phyloP scores from a whole-genome alignment of 2,888 invertebrate genomes.

The Ophion costatus region DNA sequence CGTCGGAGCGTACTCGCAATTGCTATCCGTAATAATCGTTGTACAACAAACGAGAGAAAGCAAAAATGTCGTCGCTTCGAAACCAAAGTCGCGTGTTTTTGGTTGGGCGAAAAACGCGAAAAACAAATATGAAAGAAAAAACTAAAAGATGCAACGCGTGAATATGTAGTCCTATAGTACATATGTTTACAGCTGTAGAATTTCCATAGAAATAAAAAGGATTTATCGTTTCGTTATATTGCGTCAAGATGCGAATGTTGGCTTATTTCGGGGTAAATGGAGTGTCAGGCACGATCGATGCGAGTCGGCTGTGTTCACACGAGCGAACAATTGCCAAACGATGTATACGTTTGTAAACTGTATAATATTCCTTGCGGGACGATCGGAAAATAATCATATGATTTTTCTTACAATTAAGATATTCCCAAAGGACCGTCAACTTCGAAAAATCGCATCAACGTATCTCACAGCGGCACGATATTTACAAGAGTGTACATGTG shows the following conservation, averaged over 20 bases:
- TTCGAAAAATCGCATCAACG: not conserved
- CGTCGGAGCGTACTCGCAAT: slow-evolving; percentile 34
- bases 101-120: slow-evolving; percentile 15
- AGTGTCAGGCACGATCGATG: slow-evolving; percentile 31
- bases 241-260: slow-evolving; percentile 16
- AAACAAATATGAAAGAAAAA: slow-evolving; percentile 12
- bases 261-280: not conserved
- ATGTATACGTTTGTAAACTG: slow-evolving; percentile 45
- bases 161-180: slow-evolving; percentile 46
- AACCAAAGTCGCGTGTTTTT: slow-evolving; percentile 49
- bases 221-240: slow-evolving; percentile 57
- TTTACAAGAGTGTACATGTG: slow-evolving; percentile 50
- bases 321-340: slow-evolving; percentile 37
- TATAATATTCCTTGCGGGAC: slow-evolving; percentile 45
- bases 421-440: slow-evolving; percentile 12
- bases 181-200: slow-evolving; percentile 54
- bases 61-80: slow-evolving; percentile 31
- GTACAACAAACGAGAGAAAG: slow-evolving; percentile 38
- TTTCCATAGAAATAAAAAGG: slow-evolving; percentile 56
- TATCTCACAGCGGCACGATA: slow-evolving; percentile 25
- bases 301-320: slow-evolving; percentile 2
- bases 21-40: slow-evolving; percentile 58
- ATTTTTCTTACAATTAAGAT: slow-evolving; percentile 42
- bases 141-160: slow-evolving; percentile 15
- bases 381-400: slow-evolving; percentile 46